Evolutionary conservation across 2,888 invertebrate species (phyloP).

Genomic region (Selenia dentaria): DNA sequence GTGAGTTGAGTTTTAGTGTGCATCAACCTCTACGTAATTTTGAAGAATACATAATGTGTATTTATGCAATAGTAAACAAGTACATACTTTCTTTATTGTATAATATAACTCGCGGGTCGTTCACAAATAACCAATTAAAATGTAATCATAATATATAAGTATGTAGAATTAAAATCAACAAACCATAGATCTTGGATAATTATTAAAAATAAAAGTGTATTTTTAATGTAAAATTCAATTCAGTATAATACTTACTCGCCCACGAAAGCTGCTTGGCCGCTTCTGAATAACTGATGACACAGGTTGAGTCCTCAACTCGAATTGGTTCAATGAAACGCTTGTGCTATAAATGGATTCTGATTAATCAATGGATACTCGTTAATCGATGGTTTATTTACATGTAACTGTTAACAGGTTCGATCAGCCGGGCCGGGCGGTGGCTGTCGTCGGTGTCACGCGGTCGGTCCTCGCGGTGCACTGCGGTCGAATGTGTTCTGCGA

Average conservation of each 20-base stretch:
- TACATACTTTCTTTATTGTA: no score
- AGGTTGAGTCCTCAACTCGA: constrained; percentile 1
- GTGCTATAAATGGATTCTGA: constrained; percentile 4
- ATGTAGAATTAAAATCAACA: no score
- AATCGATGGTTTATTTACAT: constrained; percentile 21
- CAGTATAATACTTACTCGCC: constrained; percentile 11
- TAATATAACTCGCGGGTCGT: no score
- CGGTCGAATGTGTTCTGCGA: constrained; percentile 68
- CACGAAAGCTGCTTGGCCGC: not conserved
- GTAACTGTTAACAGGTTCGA: constrained; percentile 54
- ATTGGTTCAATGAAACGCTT: constrained; percentile 8
- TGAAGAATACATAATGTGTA: no score
- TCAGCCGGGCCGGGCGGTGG: constrained; percentile 62
- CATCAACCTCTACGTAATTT: no score
- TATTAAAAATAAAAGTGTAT: no score
- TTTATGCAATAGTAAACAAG: no score
- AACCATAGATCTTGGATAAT: no score
- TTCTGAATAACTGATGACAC: constrained; percentile 14
- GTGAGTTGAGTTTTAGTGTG: no score
- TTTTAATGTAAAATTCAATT: no score
- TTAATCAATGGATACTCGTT: constrained; percentile 11
- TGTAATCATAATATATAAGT: no score
- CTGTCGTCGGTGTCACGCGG: constrained; percentile 71
- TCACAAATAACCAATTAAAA: no score
- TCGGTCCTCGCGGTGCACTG: constrained; percentile 78